A percentile compares a stretch with the other conserved stretches of the same genome.
Evolutionary conservation across 2,113 vertebrate species (phyloP).

Genomic region (Fulmarus glacialis): DNA sequence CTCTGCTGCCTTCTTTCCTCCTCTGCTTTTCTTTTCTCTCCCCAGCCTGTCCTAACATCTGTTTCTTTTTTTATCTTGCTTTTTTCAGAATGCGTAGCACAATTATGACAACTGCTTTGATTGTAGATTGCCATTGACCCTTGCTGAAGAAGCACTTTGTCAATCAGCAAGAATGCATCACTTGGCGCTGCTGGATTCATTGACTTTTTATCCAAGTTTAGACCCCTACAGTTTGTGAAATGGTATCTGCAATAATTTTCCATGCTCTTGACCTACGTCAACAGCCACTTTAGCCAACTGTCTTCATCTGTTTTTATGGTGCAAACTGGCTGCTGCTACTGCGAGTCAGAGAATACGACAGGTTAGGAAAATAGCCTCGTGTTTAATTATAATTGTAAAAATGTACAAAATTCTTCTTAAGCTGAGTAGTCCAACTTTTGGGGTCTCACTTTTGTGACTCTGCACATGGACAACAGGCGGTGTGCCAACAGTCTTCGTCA

Average conservation of each 20-base stretch:
- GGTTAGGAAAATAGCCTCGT: background rate
- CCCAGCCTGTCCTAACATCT: background rate
- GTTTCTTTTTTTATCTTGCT: background rate
- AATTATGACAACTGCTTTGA: constrained; percentile 27
- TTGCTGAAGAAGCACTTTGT: background rate
- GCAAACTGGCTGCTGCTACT: background rate
- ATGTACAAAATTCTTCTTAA: background rate
- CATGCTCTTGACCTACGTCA: background rate
- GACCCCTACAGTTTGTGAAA: background rate
- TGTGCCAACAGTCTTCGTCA: background rate
- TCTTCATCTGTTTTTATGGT: background rate
- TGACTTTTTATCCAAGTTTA: background rate
- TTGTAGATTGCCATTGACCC: background rate
- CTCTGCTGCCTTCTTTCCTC: background rate
- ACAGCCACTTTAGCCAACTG: background rate
- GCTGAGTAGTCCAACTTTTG: background rate
- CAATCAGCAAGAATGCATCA: background rate
- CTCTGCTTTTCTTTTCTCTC: background rate
- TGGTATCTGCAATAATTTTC: background rate
- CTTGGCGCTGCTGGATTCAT: background rate
- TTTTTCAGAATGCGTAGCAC: background rate
- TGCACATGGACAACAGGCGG: background rate
- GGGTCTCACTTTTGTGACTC: background rate
- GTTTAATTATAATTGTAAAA: background rate
- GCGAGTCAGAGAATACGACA: background rate